Conservation (phyloP, 2,888 invertebrate genomes). For the Ectemnius continuus region DNA sequence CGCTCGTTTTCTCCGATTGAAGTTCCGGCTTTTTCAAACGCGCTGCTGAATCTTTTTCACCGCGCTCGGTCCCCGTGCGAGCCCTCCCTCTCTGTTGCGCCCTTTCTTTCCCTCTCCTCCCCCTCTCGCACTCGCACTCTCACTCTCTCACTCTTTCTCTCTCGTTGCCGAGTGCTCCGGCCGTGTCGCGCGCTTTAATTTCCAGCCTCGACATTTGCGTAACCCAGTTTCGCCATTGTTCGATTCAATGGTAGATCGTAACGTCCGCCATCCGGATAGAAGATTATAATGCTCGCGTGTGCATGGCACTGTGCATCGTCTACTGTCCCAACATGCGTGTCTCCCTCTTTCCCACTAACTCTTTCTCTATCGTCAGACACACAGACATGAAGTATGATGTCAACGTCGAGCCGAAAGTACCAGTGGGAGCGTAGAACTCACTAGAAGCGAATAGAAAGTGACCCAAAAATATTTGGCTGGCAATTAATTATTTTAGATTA, state of each 20-base stretch:
- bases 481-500: too few species aligned
- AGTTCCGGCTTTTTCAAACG: slow-evolving; percentile 35
- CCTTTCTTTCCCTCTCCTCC: too few species aligned
- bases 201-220: slow-evolving; percentile 76
- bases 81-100: too few species aligned
- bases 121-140: too few species aligned
- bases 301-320: slow-evolving; percentile 54
- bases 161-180: neutral
- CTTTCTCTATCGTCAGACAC: too few species aligned
- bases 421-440: too few species aligned
- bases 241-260: slow-evolving; percentile 75
- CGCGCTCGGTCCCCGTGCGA: slow-evolving; percentile 22
- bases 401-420: too few species aligned
- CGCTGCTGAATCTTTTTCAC: slow-evolving; percentile 48
- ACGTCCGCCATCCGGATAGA: slow-evolving; percentile 70
- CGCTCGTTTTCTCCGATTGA: slow-evolving; percentile 18
- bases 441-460: too few species aligned
- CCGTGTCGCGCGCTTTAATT: slow-evolving; percentile 71
- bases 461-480: too few species aligned
- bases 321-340: slow-evolving; percentile 11
- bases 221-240: slow-evolving; percentile 77
- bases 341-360: too few species aligned
- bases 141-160: neutral
- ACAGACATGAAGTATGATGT: too few species aligned
- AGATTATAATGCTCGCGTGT: slow-evolving; percentile 64